Evolutionary conservation across 92 coral and sea anemone species (phyloP), one percentile per base, ranked within the genome.

Genomic region (Actinernus sp.): DNA sequence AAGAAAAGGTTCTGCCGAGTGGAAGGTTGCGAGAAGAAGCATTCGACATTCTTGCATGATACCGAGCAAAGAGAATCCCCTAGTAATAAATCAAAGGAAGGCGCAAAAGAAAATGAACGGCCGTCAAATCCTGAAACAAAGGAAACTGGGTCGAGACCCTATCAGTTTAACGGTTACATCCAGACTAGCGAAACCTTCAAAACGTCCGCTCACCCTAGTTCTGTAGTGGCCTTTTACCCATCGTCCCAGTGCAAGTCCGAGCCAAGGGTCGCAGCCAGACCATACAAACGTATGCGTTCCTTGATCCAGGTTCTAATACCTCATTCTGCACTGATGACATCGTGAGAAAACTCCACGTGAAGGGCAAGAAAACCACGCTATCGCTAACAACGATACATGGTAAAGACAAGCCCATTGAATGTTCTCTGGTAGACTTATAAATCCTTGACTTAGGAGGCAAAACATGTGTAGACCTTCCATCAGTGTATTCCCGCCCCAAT

Each of bases 1-100:
- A 86, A 73, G 43, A 10, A 24, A 36, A 68, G 84, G 31, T 80
- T 80, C 51, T 86, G 79, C 43, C 53, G 57, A 7, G 77, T 86
- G 1, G 73, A 81, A 18, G 81, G 77, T 33, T 85, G 92, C 43
- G 39, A 10, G 18, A 63, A 43, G 28, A 77, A 76, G 60, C 78
- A 85, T 36, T 85, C 86, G 17, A 78, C 83, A 0, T 85, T 71
- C 40, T 78, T 78, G 8, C 76, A 65, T 27, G 33, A 55, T 45
- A 31, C 52, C 13, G 37, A 52, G 51, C 49, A 65, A 16, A 26
- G 14, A 22, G 13, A 32, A 48, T 31, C 23, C 41, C n/a, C n/a
- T n/a, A n/a, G 41, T 7, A 14, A 7, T 14, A 36, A 36, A 14
- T 36, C 41, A 36, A 36, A 36, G 14, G 41, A 36, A n/a, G n/a